Percentiles rank a stretch among this genome's conserved stretches.
Conservation (phyloP, 2,888 invertebrate genomes). For the Drosophila mercatorum region DNA sequence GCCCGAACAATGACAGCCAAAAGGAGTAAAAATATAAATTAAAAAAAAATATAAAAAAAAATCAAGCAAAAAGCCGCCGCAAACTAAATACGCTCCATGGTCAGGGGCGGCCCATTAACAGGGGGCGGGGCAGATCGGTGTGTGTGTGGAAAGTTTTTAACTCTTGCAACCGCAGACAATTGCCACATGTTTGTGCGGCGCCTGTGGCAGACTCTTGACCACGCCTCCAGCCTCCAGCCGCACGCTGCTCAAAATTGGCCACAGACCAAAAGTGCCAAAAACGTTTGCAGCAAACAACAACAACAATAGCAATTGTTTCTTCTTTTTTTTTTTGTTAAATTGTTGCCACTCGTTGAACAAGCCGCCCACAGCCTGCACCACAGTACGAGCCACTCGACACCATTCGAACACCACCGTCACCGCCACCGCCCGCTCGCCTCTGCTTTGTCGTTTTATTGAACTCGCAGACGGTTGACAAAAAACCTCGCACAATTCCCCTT, state of each 20-base stretch:
- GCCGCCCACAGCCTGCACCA: conserved; percentile 26
- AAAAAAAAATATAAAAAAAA: neutral
- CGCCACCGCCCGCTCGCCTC: conserved; percentile 1
- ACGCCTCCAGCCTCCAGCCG: conserved; percentile 36
- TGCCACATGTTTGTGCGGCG: conserved; percentile 72
- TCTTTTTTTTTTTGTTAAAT: conserved; percentile 49
- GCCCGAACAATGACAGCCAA: conserved; percentile 33
- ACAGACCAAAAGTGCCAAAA: conserved; percentile 77
- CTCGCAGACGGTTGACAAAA: conserved; percentile 57
- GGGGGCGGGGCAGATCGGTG: conserved; percentile 2
- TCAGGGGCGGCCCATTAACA: conserved; percentile 32
- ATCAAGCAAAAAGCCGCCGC: conserved; percentile 2
- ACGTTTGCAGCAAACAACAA: conserved; percentile 50
- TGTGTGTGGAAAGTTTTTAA: conserved; percentile 62
- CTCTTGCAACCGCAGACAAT: conserved; percentile 68
- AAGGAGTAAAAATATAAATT: conserved; percentile 29
- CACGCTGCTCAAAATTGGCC: conserved; percentile 69
- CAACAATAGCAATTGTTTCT: conserved; percentile 30
- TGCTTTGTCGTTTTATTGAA: conserved; percentile 60
- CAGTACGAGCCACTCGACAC: conserved; percentile 45
- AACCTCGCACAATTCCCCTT: conserved; percentile 25
- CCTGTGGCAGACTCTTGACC: conserved; percentile 45
- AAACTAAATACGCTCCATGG: conserved; percentile 15
- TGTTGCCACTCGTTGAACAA: conserved; percentile 73
- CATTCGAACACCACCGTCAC: conserved; percentile 25